Evolutionary conservation across 2,797 vertebrate species (phyloP), one percentile per base, ranked within the genome.

Genomic region (Sebastes alutus): DNA sequence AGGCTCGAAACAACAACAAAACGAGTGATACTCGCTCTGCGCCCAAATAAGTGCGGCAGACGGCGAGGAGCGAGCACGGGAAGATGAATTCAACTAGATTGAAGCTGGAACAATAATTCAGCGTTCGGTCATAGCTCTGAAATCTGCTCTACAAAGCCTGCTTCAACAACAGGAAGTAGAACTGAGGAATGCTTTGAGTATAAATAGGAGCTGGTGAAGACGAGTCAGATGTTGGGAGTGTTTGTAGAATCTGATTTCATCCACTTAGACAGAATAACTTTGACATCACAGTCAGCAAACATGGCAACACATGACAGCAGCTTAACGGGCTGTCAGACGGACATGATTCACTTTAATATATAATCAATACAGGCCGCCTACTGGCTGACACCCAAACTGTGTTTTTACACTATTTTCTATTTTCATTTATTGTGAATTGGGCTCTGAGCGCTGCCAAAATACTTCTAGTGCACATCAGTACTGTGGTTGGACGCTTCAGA

Each of bases 1-100:
- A 70, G 74, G 72, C 71, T 72, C 76, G 66, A 83, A 86, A 89
- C 78, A 86, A 91, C 84, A 84, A 86, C 81, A 78, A 83, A 85
- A 85, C 29, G 30, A 73, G 63, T 80, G 86, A 85, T 75, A 79
- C 78, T 80, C 20, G 58, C 73, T 63, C 68, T 65, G 63, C 10
- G 59, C 56, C 77, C 16, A 83, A 78, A 88, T 59, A 81, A 77
- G 77, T 80, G 86, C 84, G 71, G 80, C 72, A 33, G 74, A 80
- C 75, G 20, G 76, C 55, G 52, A 0, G 2, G n/a, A 54, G 27
- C 35, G 42, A 62, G 38, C 58, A 4, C 32, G 20, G 72, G 60
- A 22, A 78, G 75, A 81, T 13, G 55, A 69, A 66, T 80, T 76
- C 56, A 70, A 22, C 14, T 35, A 35, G 74, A 85, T 8, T 59